Evolutionary conservation across 2,797 vertebrate species (phyloP), one percentile per base, ranked within the genome.

Genomic region (Phataginus tetradactyla): DNA sequence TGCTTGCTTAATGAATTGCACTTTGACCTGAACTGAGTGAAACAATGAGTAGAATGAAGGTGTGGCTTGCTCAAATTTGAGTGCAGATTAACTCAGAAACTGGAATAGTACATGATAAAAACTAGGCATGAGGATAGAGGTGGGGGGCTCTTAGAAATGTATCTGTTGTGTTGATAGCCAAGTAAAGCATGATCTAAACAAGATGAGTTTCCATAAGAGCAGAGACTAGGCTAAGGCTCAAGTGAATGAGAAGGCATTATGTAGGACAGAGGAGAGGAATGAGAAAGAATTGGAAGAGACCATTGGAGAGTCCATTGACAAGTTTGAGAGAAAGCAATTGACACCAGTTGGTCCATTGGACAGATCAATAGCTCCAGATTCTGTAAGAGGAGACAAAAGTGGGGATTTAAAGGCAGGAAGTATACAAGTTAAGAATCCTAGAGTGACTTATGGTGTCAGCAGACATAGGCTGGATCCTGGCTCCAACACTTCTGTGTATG

Each of bases 11-110:
- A 55, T 23, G 55, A 89, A 18, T 17, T 77, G 63, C 15, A 25
- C 91, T 96, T 97, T 96, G 89, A 96, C 68, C 86, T 63, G 78
- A 84, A 85, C 51, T 61, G 51, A 32, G 66, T 90, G 63, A 91
- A 94, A 85, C 34, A 32, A 14, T n/a, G 75, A 55, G 45, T 71
- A 92, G 92, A 90, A 68, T 55, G 51, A 79, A 77, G 66, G 63
- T 39, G 89, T 61, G 89, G 57, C 75, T 92, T 66, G 11, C 51
- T 86, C 45, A 64, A 69, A 21, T 42, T 81, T 75, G 49, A 80
- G 49, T 66, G 69, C n/a, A 63, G 37, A 5, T 55, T 91, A 59
- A 80, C 61, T 91, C 64, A 42, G 1, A 86, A 45, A 27, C 63
- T 17, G 39, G 18, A 77, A 32, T 37, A 59, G 37, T n/a, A 45